Evolutionary conservation across 2,888 invertebrate genomes (phyloP), one percentile per base, ranked within the genome.

Genomic region (Blastobasis lacticolella): DNA sequence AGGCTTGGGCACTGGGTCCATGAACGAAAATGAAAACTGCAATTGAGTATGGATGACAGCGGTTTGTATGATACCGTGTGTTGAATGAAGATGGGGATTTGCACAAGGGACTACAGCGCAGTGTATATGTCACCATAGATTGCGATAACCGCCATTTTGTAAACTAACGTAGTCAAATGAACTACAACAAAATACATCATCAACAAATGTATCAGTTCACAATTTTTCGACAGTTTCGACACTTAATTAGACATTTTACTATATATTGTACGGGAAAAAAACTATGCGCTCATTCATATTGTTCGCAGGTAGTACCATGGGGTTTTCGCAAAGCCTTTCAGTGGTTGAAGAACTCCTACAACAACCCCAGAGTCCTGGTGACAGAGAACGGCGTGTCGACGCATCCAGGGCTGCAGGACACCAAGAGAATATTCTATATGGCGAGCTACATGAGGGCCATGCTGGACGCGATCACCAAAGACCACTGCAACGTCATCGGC

Each of bases 381-480:
- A 92, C 91, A 0, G 93, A 93, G 68, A 92, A 92, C 61, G 92
- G 92, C 0, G 81, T 90, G 23, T 90, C 91, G 5, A 75, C 83
- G 37, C 68, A 70, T 5, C 84, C 75, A 0, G 80, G 82, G 0
- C 61, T 89, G 0, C 81, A 85, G 36, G 90, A 90, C 56, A 63
- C 72, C 6, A 77, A 77, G 40, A 82, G 92, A 0, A 78, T 91
- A 0, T 78, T 83, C 53, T 92, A 90, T 67, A 81, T 89, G 3
- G 84, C 90, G 50, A 69, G 75, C 0, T 90, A 91, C 60, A 63
- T 91, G 9, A 73, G 79, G 23, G 67, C 84, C 0, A 49, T 91
- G 10, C 75, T 88, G 45, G 62, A 74, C 3, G 90, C 91, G 0
- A 65, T 92, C 0, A 60, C 67, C 0, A 79, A 88, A 42, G 92